Conservation (phyloP, 2,113 vertebrate species). For the Ptychochromis oligacanthus region DNA sequence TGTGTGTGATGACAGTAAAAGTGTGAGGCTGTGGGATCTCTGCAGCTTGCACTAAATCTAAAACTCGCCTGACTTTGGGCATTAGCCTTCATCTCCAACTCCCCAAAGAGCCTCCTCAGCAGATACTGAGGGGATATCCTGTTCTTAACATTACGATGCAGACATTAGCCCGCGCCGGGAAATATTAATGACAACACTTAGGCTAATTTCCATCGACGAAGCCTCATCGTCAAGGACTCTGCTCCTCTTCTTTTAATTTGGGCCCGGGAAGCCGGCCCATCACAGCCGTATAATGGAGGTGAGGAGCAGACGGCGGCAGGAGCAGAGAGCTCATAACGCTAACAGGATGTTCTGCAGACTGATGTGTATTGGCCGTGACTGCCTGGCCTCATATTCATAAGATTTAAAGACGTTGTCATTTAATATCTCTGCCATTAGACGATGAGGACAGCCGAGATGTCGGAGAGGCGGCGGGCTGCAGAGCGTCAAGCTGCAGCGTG, state of each 20-base stretch:
- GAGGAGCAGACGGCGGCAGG: constrained; percentile 63
- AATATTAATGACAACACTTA: constrained; percentile 78
- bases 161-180: constrained; percentile 59
- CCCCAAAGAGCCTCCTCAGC: constrained; percentile 68
- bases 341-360: constrained; percentile 71
- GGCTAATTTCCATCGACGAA: constrained; percentile 66
- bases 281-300: constrained; percentile 62
- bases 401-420: constrained; percentile 70
- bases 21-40: not conserved
- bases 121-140: constrained; percentile 59
- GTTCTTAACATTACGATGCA: constrained; percentile 59
- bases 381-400: constrained; percentile 66
- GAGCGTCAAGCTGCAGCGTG: not conserved
- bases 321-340: constrained; percentile 62
- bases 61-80: constrained; percentile 46
- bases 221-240: constrained; percentile 68
- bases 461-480: too few relatives aligned
- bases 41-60: constrained; percentile 45
- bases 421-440: constrained; percentile 66
- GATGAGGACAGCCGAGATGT: constrained; percentile 38
- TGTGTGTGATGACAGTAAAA: not conserved
- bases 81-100: constrained; percentile 60
- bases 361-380: constrained; percentile 66
- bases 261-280: constrained; percentile 69
- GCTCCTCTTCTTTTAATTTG: constrained; percentile 71